A percentile compares a stretch with the other conserved stretches of the same genome.
phyloP scores from a whole-genome alignment of 1,140 invertebrate genomes.

The Panulirus ornatus region DNA sequence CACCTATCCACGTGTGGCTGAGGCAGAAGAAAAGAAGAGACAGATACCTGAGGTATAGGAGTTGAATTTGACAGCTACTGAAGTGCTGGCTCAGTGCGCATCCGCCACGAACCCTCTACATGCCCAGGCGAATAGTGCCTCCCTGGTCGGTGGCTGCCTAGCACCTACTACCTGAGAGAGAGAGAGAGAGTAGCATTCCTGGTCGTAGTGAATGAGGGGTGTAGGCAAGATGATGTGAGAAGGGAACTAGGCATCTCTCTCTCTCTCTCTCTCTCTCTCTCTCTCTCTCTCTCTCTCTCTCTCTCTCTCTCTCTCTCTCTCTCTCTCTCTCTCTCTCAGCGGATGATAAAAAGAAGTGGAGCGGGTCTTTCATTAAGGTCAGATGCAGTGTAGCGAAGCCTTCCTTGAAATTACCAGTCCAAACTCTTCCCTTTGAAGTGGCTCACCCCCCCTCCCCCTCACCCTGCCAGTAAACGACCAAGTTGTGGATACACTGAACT shows the following conservation, averaged over 20 bases:
- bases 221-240: too few species aligned
- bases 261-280: not conserved
- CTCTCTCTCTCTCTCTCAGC: conserved; percentile 18
- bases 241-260: not conserved
- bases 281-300: not conserved
- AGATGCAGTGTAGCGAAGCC: conserved; percentile 31
- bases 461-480: not conserved
- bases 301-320: not conserved
- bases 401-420: conserved; percentile 24
- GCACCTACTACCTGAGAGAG: too few species aligned
- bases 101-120: too few species aligned
- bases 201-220: too few species aligned
- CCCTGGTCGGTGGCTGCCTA: too few species aligned
- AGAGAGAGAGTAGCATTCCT: too few species aligned
- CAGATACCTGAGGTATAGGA: too few species aligned
- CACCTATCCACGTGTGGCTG: too few species aligned
- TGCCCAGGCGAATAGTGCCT: too few species aligned
- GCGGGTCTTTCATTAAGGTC: conserved; percentile 20
- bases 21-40: too few species aligned
- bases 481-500: not conserved
- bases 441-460: not conserved
- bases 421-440: conserved; percentile 16
- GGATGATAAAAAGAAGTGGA: not conserved
- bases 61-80: too few species aligned
- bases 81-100: too few species aligned